phyloP scores from a whole-genome alignment of 2,113 vertebrate genomes.

The Myotis yumanensis region DNA sequence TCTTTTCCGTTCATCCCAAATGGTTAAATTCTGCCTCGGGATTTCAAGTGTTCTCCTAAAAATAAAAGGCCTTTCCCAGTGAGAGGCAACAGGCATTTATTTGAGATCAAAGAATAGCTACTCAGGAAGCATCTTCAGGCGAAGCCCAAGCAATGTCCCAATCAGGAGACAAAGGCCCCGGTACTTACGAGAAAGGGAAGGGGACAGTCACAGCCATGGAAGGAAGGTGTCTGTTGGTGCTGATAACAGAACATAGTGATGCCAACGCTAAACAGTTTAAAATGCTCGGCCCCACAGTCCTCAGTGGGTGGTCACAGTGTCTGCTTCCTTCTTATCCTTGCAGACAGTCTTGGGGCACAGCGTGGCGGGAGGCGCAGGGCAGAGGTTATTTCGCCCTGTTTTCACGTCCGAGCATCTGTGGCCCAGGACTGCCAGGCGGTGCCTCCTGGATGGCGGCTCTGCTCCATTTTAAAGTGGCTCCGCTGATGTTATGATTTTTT shows the following conservation, averaged over 20 bases:
- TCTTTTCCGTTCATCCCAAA: not conserved
- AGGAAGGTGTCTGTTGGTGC: not conserved
- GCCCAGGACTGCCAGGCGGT: not conserved
- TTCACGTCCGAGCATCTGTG: not conserved
- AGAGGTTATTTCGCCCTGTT: not conserved
- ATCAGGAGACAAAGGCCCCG: not conserved
- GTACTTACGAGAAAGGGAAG: not conserved
- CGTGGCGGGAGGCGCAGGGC: not conserved
- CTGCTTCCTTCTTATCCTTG: not conserved
- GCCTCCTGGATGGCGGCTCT: not conserved
- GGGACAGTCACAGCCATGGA: not conserved
- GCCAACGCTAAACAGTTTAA: not conserved
- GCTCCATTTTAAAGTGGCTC: not conserved
- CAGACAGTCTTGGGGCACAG: no score
- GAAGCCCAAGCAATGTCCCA: not conserved
- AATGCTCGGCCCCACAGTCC: not conserved
- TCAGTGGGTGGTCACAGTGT: no score
- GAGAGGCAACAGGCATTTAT: not conserved
- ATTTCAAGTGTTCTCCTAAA: not conserved
- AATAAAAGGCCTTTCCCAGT: not conserved
- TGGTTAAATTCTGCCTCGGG: not conserved
- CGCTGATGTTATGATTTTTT: not conserved
- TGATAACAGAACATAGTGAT: not conserved
- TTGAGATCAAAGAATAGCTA: not conserved
- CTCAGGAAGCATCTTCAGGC: not conserved